Evolutionary conservation across 2,797 vertebrate species (phyloP).

Genomic region (Hyperoplus immaculatus): DNA sequence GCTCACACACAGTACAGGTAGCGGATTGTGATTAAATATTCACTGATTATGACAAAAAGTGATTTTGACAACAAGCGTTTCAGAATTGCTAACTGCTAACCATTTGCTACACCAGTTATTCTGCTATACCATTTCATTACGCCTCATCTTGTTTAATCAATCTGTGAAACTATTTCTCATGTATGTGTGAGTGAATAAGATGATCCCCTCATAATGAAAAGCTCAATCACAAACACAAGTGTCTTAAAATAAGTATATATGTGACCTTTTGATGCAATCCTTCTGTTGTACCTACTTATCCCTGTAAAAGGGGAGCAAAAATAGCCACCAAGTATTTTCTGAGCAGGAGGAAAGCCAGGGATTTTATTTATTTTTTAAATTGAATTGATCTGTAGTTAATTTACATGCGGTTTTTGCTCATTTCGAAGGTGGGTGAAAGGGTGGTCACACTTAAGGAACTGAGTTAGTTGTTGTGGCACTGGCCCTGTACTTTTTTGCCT

Average conservation of each 20-base stretch:
- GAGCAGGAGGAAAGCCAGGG: constrained; percentile 26
- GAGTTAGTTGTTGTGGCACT: neutral
- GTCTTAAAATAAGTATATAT: constrained; percentile 6
- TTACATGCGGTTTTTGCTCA: constrained; percentile 45
- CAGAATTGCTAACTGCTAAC: too few species aligned
- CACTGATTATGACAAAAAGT: too few species aligned
- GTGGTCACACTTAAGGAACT: constrained; percentile 42
- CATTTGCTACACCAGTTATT: constrained; percentile 7
- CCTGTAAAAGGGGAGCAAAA: constrained; percentile 18
- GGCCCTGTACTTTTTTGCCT: constrained; percentile 42
- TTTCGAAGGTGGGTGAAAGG: constrained; percentile 26
- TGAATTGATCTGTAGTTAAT: constrained; percentile 29
- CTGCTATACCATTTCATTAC: neutral
- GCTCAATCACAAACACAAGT: neutral
- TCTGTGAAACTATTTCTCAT: constrained; percentile 3
- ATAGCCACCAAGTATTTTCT: constrained; percentile 29
- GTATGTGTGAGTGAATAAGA: constrained; percentile 9
- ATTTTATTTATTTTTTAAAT: constrained; percentile 1
- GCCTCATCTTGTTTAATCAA: neutral
- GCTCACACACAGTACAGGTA: too few species aligned
- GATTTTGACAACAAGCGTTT: too few species aligned
- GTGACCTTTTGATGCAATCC: constrained; percentile 21
- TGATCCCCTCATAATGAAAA: neutral
- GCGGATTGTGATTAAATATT: too few species aligned
- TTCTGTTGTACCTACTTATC: constrained; percentile 22